Conservation (phyloP, 2,888 invertebrate species). For the Glomeris marginata region DNA sequence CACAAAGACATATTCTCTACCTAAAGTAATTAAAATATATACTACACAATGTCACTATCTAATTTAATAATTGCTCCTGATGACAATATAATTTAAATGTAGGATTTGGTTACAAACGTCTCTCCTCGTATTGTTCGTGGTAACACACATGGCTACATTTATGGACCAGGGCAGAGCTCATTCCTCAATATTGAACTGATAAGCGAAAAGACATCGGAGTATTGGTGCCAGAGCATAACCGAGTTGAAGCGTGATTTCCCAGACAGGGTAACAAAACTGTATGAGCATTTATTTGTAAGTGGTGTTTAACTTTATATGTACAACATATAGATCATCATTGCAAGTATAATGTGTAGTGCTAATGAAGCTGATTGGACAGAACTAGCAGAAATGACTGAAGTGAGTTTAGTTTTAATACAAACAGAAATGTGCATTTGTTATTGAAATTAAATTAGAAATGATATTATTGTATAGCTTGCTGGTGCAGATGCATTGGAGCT, state of each 20-base stretch:
- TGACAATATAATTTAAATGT: background rate
- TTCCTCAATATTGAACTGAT: slow-evolving; percentile 97
- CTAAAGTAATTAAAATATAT: no score
- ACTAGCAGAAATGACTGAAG: slow-evolving; percentile 50
- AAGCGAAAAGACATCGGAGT: slow-evolving; percentile 85
- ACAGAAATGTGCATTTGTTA: background rate
- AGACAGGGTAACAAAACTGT: slow-evolving; percentile 63
- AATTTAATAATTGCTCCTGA: background rate
- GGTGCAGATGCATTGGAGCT: slow-evolving; percentile 92
- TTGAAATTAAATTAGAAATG: background rate
- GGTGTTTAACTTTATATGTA: slow-evolving; percentile 14
- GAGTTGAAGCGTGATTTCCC: slow-evolving; percentile 90
- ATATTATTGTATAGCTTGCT: slow-evolving; percentile 33
- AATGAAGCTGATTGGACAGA: slow-evolving; percentile 75
- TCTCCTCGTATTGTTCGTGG: slow-evolving; percentile 93
- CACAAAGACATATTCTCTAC: slow-evolving; percentile 88
- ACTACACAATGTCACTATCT: background rate
- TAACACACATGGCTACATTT: slow-evolving; percentile 75
- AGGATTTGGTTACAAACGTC: slow-evolving; percentile 83
- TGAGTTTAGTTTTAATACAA: background rate
- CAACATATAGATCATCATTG: slow-evolving; percentile 66
- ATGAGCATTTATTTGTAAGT: no score
- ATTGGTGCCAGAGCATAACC: slow-evolving; percentile 76
- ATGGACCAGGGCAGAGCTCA: slow-evolving; percentile 89
- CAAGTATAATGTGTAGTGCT: slow-evolving; percentile 89